A percentile compares a stretch with the other conserved stretches of the same genome.
Conservation (phyloP, 2,888 invertebrate species). For the Brenthis hecate region DNA sequence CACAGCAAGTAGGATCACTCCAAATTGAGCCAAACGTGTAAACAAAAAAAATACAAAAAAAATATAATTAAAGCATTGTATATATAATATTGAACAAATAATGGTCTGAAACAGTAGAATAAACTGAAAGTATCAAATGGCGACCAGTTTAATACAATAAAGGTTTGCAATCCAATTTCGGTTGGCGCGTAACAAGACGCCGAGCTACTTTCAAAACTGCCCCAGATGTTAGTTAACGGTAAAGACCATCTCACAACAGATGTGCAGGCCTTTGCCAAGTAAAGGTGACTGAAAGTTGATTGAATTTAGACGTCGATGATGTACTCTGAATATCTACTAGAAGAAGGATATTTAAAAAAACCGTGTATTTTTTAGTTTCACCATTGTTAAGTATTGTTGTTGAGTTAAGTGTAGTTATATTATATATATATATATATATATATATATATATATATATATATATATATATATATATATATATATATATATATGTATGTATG, state of each 20-base stretch:
- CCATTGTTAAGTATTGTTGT: background rate
- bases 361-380: background rate
- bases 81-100: slow-evolving; percentile 7
- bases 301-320: background rate
- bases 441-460: too few relatives aligned
- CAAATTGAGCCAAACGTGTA: too few relatives aligned
- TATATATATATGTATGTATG: too few relatives aligned
- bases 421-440: too few relatives aligned
- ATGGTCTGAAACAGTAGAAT: slow-evolving; percentile 31
- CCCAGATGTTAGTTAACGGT: slow-evolving; percentile 79
- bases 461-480: too few relatives aligned
- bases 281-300: slow-evolving; percentile 13
- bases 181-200: slow-evolving; percentile 49
- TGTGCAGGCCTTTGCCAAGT: slow-evolving; percentile 50
- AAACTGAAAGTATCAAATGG: slow-evolving; percentile 35
- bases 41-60: too few relatives aligned
- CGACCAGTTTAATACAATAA: slow-evolving; percentile 51
- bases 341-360: too few relatives aligned
- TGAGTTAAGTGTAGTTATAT: too few relatives aligned
- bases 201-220: slow-evolving; percentile 78
- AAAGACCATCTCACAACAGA: slow-evolving; percentile 70
- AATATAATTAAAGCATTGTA: background rate
- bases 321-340: background rate
- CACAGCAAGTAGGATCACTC: too few relatives aligned
- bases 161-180: slow-evolving; percentile 67